A percentile compares a stretch with the other conserved stretches of the same genome.
phyloP scores from a whole-genome alignment of 92 coral and sea anemone species.

The Porites divaricata region DNA sequence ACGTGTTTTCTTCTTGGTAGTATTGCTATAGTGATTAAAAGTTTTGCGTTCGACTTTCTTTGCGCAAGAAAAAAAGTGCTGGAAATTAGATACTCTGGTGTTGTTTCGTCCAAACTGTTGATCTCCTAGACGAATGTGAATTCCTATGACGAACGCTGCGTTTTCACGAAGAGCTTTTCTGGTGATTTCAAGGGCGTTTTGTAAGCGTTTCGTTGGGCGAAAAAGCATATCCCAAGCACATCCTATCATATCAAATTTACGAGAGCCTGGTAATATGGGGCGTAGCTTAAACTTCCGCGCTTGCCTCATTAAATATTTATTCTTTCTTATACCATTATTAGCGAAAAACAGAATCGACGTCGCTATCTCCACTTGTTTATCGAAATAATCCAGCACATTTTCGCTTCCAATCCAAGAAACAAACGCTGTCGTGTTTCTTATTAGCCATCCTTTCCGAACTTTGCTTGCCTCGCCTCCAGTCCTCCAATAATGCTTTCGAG shows the following conservation, averaged over 20 bases:
- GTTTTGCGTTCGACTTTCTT: slow-evolving; percentile 19
- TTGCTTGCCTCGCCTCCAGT: neutral
- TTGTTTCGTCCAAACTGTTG: slow-evolving; percentile 26
- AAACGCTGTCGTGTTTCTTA: slow-evolving; percentile 10
- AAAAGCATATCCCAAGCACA: slow-evolving; percentile 59
- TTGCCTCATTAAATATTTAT: slow-evolving; percentile 26
- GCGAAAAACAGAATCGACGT: slow-evolving; percentile 49
- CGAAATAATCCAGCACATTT: slow-evolving; percentile 43
- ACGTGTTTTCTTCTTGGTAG: neutral
- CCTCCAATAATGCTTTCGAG: slow-evolving; percentile 66
- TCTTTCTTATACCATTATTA: slow-evolving; percentile 21
- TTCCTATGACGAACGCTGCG: slow-evolving; percentile 32
- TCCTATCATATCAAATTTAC: slow-evolving; percentile 29
- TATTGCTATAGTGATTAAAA: neutral
- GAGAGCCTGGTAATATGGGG: slow-evolving; percentile 3
- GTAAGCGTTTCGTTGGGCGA: slow-evolving; percentile 4
- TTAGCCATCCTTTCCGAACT: neutral
- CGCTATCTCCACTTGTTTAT: slow-evolving; percentile 59
- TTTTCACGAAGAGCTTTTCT: slow-evolving; percentile 30
- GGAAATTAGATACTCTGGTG: slow-evolving; percentile 35
- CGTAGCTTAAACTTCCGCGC: neutral
- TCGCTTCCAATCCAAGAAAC: neutral
- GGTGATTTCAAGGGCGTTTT: slow-evolving; percentile 3
- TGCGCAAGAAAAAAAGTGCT: slow-evolving; percentile 55
- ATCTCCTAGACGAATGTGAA: slow-evolving; percentile 74